Base-by-base conservation (phyloP, 2,888 invertebrate species). In the Stenotaenia linearis region DNA sequence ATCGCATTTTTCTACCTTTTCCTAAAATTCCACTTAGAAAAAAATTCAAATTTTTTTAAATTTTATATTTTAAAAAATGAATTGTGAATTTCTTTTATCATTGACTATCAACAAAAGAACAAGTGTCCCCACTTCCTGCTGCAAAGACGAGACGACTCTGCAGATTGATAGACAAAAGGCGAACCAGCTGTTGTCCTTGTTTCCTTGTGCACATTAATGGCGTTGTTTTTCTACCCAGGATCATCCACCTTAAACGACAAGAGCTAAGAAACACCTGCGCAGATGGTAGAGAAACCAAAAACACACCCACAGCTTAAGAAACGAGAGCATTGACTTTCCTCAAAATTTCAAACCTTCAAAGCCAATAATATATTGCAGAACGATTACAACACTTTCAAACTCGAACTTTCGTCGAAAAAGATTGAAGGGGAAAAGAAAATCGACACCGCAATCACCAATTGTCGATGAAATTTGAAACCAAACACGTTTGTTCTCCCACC, bases 181-280 rank as follows among this genome's bases (percentile, higher is more conserved):
- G 25, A 12, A 69, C 69, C 69, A 69, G 69, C 69, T 69, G 69
- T 23, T 69, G 69, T 69, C 69, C 69, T 69, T 69, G 69, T 69
- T 69, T 69, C 69, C 69, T 69, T 28, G 69, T 69, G 69, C 69
- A 28, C 69, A 69, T 69, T 69, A 28, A 69, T 69, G 69, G 69
- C 69, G 69, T 69, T 69, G 69, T 69, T 69, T 69, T 69, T 69
- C 69, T 69, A 69, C 69, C 28, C 69, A 25, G 69, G 50, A 69
- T 69, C 69, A 69, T 69, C 69, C 69, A 69, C 69, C 69, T 69
- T 69, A 69, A n/a, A 69, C 69, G 69, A 69, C 69, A 69, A 69
- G 69, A 69, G 69, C 69, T 69, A 69, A 69, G 69, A 69, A 69
- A 69, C 69, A 69, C 69, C 69, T 69, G 69, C 28, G n/a, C 69